Percentiles rank a stretch among this genome's conserved stretches.
phyloP scores from a whole-genome alignment of 2,888 invertebrate genomes.

The Saturnia pavonia region DNA sequence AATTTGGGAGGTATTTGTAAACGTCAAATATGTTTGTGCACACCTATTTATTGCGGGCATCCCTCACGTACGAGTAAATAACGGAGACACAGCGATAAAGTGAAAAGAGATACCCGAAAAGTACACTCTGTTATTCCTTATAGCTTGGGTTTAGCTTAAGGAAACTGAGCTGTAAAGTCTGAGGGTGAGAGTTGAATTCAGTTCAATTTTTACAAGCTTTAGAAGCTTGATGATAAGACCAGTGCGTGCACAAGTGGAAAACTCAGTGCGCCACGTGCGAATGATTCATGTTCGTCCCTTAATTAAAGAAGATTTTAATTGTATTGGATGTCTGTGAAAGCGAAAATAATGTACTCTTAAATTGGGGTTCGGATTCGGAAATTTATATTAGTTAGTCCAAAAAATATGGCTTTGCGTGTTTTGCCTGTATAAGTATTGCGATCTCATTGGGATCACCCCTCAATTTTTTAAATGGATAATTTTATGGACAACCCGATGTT shows the following conservation, averaged over 20 bases:
- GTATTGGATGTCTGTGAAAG: slow-evolving; percentile 82
- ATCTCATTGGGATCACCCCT: slow-evolving; percentile 40
- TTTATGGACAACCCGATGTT: background rate
- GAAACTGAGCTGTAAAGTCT: slow-evolving; percentile 49
- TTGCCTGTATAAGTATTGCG: slow-evolving; percentile 44
- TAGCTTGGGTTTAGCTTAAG: slow-evolving; percentile 41
- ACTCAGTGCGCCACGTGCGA: slow-evolving; percentile 82
- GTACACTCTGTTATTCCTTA: slow-evolving; percentile 58
- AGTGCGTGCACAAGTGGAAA: slow-evolving; percentile 75
- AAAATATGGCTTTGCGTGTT: slow-evolving; percentile 74
- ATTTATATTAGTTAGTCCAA: slow-evolving; percentile 70
- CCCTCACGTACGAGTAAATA: slow-evolving; percentile 81
- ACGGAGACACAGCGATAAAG: slow-evolving; percentile 79
- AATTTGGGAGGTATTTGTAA: slow-evolving; percentile 79
- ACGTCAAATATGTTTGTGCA: slow-evolving; percentile 80
- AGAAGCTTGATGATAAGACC: slow-evolving; percentile 56
- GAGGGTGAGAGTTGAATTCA: slow-evolving; percentile 54
- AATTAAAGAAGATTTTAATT: slow-evolving; percentile 84
- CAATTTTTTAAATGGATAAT: background rate
- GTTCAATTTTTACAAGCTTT: slow-evolving; percentile 41
- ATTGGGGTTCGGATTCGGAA: slow-evolving; percentile 75
- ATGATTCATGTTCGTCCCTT: slow-evolving; percentile 81
- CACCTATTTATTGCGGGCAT: slow-evolving; percentile 80
- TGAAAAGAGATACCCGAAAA: slow-evolving; percentile 78
- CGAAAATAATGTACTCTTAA: slow-evolving; percentile 82